A percentile compares a stretch with the other conserved stretches of the same genome.
These are phyloP conservation scores for Archaeoteleia sp. DNA, from an alignment of 2,888 invertebrate species.

Conservation along the genomic window DNA sequence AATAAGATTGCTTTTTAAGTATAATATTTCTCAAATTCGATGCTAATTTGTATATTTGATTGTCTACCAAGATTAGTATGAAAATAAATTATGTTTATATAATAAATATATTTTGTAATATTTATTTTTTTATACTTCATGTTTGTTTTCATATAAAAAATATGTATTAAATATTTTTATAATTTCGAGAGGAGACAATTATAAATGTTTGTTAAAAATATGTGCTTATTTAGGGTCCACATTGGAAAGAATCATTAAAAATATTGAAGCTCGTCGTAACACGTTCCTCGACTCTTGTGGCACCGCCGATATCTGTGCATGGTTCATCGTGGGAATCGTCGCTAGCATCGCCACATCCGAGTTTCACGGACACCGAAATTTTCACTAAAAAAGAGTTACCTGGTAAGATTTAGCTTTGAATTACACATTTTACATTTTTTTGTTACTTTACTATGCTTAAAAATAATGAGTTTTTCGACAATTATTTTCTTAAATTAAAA, in stretches of 20 bases:
- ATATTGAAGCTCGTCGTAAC: constrained; percentile 97
- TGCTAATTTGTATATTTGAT: too few relatives aligned
- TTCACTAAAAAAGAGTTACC: constrained; percentile 88
- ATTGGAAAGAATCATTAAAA: constrained; percentile 97
- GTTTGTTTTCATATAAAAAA: background rate
- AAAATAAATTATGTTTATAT: too few relatives aligned
- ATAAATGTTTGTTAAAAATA: background rate
- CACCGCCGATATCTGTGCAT: constrained; percentile 82
- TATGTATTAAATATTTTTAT: too few relatives aligned
- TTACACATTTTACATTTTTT: constrained; percentile 25
- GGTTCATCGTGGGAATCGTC: constrained; percentile 77
- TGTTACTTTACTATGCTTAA: too few relatives aligned
- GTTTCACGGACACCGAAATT: constrained; percentile 88
- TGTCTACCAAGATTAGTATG: too few relatives aligned
- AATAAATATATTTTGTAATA: too few relatives aligned
- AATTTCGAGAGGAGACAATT: too few relatives aligned
- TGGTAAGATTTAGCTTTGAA: constrained; percentile 74
- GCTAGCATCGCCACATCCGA: constrained; percentile 81
- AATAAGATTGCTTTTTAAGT: too few relatives aligned
- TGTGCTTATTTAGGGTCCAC: constrained; percentile 79
- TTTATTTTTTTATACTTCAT: too few relatives aligned
- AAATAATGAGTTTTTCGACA: background rate
- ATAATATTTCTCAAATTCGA: too few relatives aligned
- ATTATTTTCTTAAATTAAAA: background rate
- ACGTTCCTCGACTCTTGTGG: constrained; percentile 92